These are phyloP conservation scores for Sicus ferrugineus DNA, from an alignment of 2,888 invertebrate genomes.

Conservation along the genomic window DNA sequence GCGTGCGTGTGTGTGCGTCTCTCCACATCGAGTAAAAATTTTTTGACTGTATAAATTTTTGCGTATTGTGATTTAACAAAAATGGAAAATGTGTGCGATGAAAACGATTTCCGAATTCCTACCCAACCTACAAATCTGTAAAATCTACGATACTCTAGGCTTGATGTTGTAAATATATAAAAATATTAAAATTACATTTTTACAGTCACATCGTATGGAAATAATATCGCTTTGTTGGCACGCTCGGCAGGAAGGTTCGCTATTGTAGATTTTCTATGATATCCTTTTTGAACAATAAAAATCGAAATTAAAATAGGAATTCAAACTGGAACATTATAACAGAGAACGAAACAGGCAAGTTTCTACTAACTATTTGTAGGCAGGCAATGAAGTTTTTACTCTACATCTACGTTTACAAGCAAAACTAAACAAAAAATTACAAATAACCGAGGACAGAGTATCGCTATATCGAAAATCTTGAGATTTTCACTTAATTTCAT, in stretches of 20 bases:
- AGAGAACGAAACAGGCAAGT: constrained; percentile 27
- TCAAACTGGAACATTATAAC: constrained; percentile 26
- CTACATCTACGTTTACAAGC: constrained; percentile 7
- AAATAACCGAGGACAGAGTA: neutral
- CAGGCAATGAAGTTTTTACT: constrained; percentile 34
- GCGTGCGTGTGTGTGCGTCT: neutral
- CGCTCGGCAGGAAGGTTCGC: constrained; percentile 64
- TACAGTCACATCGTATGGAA: neutral
- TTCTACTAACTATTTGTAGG: constrained; percentile 30
- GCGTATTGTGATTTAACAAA: neutral
- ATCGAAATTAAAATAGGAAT: constrained; percentile 27
- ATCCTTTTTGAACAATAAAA: constrained; percentile 20
- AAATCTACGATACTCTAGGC: too few relatives aligned
- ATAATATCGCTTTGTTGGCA: constrained; percentile 42
- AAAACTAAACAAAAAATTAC: constrained; percentile 34
- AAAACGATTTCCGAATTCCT: too few relatives aligned
- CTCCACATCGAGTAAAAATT: neutral
- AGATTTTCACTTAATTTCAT: too few relatives aligned
- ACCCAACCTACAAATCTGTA: neutral
- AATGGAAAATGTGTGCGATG: neutral
- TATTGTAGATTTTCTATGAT: constrained; percentile 37
- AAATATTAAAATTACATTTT: neutral
- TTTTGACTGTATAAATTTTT: neutral
- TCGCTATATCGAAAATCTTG: too few relatives aligned
- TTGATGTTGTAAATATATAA: neutral